These are phyloP conservation scores for Urocitellus parryii DNA, from an alignment of 2,113 vertebrate genomes.

Conservation along the genomic window DNA sequence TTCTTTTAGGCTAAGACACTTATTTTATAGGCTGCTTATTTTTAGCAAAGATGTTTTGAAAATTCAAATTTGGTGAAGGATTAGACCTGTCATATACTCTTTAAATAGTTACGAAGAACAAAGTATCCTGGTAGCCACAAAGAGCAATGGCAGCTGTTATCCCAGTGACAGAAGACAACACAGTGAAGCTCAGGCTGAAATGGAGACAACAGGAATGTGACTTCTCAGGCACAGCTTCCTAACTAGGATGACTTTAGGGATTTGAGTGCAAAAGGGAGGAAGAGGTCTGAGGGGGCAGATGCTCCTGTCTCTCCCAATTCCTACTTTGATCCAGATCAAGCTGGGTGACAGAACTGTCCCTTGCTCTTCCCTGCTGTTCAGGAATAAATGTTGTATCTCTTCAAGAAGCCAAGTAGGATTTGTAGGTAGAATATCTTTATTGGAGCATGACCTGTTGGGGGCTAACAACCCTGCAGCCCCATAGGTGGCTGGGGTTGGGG, in stretches of 20 bases:
- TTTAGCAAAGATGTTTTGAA: slow-evolving; percentile 60
- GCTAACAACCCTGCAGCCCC: slow-evolving; percentile 16
- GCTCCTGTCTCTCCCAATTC: neutral
- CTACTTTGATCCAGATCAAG: neutral
- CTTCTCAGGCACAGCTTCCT: neutral
- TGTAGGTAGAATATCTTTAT: slow-evolving; percentile 75
- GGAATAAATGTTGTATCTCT: neutral
- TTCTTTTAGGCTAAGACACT: neutral
- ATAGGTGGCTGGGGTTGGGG: neutral
- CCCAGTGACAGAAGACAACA: neutral
- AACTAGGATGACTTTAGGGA: neutral
- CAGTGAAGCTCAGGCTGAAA: neutral
- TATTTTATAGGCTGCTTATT: neutral
- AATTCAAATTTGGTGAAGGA: neutral
- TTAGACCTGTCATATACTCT: neutral
- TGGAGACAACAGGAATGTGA: neutral
- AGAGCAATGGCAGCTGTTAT: neutral
- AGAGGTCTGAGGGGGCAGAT: neutral
- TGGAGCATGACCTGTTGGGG: slow-evolving; percentile 58
- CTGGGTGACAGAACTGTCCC: neutral
- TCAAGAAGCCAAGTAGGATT: slow-evolving; percentile 9
- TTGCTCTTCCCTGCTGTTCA: neutral
- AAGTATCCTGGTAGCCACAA: neutral
- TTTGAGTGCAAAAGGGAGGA: neutral
- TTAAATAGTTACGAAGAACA: neutral